phyloP scores from a whole-genome alignment of 2,113 vertebrate species.

The Eupsittula cactorum region DNA sequence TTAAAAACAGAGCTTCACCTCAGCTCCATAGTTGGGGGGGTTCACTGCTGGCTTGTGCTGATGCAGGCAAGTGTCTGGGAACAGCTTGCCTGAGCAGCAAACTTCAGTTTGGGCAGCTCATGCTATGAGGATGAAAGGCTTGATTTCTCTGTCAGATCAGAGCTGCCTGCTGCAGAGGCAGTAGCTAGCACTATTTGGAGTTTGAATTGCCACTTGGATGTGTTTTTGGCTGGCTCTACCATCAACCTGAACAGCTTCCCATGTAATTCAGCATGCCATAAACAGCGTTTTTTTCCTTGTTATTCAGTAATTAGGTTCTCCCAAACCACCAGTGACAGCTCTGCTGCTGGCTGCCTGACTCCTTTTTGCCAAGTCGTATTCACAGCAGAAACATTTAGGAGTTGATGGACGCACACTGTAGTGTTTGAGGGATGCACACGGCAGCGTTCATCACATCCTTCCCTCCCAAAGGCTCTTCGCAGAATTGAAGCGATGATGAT shows the following conservation, averaged over 20 bases:
- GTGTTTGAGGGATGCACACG: neutral
- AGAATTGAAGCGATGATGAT: neutral
- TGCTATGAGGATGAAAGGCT: neutral
- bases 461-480: slow-evolving; percentile 21
- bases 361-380: neutral
- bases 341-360: neutral
- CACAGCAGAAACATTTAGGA: neutral
- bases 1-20: neutral
- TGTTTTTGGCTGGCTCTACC: neutral
- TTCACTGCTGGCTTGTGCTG: neutral
- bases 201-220: neutral
- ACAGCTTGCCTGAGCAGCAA: neutral
- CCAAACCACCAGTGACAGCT: neutral
- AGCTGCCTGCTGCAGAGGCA: neutral
- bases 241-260: neutral
- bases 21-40: neutral
- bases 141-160: neutral
- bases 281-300: neutral
- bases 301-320: neutral
- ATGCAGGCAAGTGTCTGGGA: neutral
- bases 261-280: neutral
- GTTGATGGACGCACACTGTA: neutral
- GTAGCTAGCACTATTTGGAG: neutral
- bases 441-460: slow-evolving; percentile 54
- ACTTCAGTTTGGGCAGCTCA: neutral